Conservation (phyloP, 1,140 invertebrate genomes). For the Laodelphax striatellus region DNA sequence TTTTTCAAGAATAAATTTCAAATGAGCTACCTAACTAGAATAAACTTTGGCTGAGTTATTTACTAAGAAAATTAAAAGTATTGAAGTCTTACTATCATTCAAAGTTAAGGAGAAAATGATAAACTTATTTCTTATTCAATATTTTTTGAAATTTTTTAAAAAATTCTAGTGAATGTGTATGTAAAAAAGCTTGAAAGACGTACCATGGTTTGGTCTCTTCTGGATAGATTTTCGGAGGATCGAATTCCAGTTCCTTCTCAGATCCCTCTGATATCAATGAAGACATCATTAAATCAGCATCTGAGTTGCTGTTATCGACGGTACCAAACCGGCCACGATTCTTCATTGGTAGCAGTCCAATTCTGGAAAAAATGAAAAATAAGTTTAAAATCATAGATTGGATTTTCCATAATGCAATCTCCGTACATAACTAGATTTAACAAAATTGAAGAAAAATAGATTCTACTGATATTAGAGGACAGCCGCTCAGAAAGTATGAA, state of each 20-base stretch:
- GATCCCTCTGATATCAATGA: slow-evolving; percentile 64
- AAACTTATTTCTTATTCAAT: too few species aligned
- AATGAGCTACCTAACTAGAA: too few species aligned
- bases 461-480: too few species aligned
- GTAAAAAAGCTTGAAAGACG: background rate
- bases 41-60: background rate
- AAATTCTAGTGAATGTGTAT: background rate
- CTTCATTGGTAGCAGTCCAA: slow-evolving; percentile 16
- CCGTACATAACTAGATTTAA: too few species aligned
- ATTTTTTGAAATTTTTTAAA: too few species aligned
- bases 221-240: slow-evolving; percentile 41
- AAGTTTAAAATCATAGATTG: background rate
- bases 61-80: too few species aligned
- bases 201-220: slow-evolving; percentile 47
- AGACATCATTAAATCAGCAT: slow-evolving; percentile 55
- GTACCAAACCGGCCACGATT: slow-evolving; percentile 5
- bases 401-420: background rate
- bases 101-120: too few species aligned
- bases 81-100: too few species aligned
- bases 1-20: too few species aligned
- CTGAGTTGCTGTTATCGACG: slow-evolving; percentile 30
- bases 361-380: slow-evolving; percentile 13
- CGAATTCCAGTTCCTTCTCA: slow-evolving; percentile 48
- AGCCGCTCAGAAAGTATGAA: too few species aligned
- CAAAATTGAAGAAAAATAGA: too few species aligned